A percentile compares a stretch with the other conserved stretches of the same genome.
These are phyloP conservation scores for Tylochromis polylepis DNA, from an alignment of 2,113 vertebrate genomes.

Conservation along the genomic window DNA sequence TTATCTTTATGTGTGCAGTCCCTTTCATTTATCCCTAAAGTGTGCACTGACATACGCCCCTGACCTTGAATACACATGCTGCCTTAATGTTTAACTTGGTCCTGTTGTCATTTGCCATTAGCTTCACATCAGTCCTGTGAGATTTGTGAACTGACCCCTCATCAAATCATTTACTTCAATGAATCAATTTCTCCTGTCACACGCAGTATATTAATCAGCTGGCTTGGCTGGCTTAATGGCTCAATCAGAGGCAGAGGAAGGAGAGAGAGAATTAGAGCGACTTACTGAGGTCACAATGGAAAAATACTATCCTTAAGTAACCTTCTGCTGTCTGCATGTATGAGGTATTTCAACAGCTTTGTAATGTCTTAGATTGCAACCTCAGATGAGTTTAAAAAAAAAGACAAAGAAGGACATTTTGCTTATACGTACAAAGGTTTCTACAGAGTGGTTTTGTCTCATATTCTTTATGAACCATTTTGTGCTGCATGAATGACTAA, in stretches of 20 bases:
- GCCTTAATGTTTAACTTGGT: slow-evolving; percentile 10
- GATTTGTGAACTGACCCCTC: slow-evolving; percentile 66
- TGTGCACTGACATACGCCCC: background rate
- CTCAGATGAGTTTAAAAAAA: background rate
- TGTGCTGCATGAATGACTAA: background rate
- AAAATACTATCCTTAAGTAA: slow-evolving; percentile 29
- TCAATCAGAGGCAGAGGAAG: slow-evolving; percentile 40
- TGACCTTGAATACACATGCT: slow-evolving; percentile 39
- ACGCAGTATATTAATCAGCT: slow-evolving; percentile 62
- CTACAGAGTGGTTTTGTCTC: background rate
- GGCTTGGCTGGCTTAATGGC: slow-evolving; percentile 48
- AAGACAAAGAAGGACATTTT: too few relatives aligned
- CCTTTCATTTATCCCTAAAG: background rate
- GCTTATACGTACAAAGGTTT: background rate
- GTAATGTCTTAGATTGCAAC: background rate
- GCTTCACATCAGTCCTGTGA: slow-evolving; percentile 58
- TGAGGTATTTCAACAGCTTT: background rate
- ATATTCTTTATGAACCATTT: background rate
- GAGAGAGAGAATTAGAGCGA: slow-evolving; percentile 1
- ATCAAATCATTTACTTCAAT: slow-evolving; percentile 67
- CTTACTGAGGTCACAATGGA: background rate
- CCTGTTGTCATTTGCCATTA: slow-evolving; percentile 67
- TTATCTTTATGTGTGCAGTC: background rate
- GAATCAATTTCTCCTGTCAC: slow-evolving; percentile 63
- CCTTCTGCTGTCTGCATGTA: background rate